Evolutionary conservation across 2,113 vertebrate species (phyloP).

Genomic region (Todiramphus chloris): DNA sequence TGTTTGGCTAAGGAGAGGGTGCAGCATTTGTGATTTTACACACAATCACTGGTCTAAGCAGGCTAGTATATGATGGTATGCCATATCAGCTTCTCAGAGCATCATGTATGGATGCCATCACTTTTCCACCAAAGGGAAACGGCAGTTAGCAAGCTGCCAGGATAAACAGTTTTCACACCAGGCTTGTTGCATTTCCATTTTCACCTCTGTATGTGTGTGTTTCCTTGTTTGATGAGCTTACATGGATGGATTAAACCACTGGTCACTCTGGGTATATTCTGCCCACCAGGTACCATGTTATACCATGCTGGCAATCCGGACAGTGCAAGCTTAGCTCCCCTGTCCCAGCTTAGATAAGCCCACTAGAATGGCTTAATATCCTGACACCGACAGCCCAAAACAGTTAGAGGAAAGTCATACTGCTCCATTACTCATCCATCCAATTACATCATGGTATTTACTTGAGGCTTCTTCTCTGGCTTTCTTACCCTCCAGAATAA

Average conservation of each 20-base stretch:
- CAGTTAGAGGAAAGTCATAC: conserved; percentile 7
- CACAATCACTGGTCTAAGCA: neutral
- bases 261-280: neutral
- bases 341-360: neutral
- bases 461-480: conserved; percentile 1
- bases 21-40: neutral
- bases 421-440: conserved; percentile 20
- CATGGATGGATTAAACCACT: neutral
- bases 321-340: neutral
- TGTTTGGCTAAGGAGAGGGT: neutral
- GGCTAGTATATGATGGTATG: neutral
- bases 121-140: neutral
- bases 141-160: conserved; percentile 26
- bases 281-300: neutral
- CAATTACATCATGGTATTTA: conserved; percentile 41
- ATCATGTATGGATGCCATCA: neutral
- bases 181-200: conserved; percentile 29
- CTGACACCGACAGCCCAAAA: neutral
- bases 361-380: neutral
- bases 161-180: conserved; percentile 21
- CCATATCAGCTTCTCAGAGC: neutral
- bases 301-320: neutral
- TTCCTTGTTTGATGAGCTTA: neutral
- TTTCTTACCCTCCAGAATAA: neutral
- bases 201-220: neutral